phyloP scores from a whole-genome alignment of 2,888 invertebrate genomes.

The Mimumesa dahlbomi region DNA sequence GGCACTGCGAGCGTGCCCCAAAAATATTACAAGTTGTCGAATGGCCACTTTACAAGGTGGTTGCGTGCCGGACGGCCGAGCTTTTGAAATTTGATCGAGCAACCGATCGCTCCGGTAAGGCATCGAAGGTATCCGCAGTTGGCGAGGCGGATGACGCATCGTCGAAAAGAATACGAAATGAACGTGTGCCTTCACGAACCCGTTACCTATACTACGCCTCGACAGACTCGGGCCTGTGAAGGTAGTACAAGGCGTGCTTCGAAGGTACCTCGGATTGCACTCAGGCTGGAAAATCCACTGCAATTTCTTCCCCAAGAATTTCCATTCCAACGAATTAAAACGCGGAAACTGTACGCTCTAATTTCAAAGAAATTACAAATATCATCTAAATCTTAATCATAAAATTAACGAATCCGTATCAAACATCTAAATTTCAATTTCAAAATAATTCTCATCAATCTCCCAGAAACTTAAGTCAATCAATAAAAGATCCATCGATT shows the following conservation, averaged over 20 bases:
- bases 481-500: too few species aligned
- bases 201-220: conserved; percentile 60
- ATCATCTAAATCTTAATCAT: too few species aligned
- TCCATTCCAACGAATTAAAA: too few species aligned
- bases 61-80: conserved; percentile 15
- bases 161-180: conserved; percentile 76
- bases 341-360: too few species aligned
- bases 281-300: too few species aligned
- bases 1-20: conserved; percentile 30
- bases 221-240: conserved; percentile 28
- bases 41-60: conserved; percentile 40
- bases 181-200: conserved; percentile 64
- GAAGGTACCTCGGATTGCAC: not conserved
- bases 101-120: conserved; percentile 41
- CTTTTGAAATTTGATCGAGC: conserved; percentile 64
- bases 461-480: too few species aligned
- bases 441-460: too few species aligned
- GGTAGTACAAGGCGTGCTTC: conserved; percentile 1
- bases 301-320: too few species aligned
- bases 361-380: too few species aligned
- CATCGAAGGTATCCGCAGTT: conserved; percentile 54
- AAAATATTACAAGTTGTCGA: conserved; percentile 38
- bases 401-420: too few species aligned
- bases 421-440: too few species aligned
- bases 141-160: conserved; percentile 73